Evolutionary conservation across 2,113 vertebrate species (phyloP).

Genomic region (Cricetomys ansorgei): DNA sequence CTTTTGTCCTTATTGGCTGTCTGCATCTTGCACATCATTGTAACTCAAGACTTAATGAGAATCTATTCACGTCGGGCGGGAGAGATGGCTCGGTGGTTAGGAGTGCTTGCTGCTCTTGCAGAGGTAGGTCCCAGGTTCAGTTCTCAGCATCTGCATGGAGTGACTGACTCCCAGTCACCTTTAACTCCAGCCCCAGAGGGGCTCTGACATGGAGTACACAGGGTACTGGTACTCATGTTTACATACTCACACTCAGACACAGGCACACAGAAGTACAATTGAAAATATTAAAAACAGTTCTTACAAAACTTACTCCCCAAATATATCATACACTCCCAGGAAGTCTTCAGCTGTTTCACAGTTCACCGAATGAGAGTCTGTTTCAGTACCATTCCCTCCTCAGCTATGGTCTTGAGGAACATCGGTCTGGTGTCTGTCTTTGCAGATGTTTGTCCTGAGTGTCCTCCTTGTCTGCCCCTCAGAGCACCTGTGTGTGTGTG

Average conservation of each 20-base stretch:
- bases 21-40: not conserved
- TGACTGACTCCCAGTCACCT: not conserved
- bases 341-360: not conserved
- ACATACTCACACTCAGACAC: not conserved
- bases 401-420: not conserved
- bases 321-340: not conserved
- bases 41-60: constrained; percentile 6
- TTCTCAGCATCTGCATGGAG: too few species aligned
- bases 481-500: not conserved
- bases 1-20: not conserved
- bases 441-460: not conserved
- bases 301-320: not conserved
- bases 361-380: not conserved
- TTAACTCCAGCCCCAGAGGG: not conserved
- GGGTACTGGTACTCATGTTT: not conserved
- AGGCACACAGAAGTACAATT: not conserved
- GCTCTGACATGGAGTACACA: not conserved
- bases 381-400: rapidly evolving
- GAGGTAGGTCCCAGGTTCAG: not conserved
- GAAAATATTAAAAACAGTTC: not conserved
- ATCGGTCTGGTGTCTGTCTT: not conserved
- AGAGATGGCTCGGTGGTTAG: not conserved
- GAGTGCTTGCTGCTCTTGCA: not conserved
- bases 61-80: too few species aligned
- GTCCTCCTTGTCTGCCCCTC: not conserved